A percentile compares a stretch with the other conserved stretches of the same genome.
Evolutionary conservation across 2,113 vertebrate genomes (phyloP).

Genomic region (Podarcis raffonei): DNA sequence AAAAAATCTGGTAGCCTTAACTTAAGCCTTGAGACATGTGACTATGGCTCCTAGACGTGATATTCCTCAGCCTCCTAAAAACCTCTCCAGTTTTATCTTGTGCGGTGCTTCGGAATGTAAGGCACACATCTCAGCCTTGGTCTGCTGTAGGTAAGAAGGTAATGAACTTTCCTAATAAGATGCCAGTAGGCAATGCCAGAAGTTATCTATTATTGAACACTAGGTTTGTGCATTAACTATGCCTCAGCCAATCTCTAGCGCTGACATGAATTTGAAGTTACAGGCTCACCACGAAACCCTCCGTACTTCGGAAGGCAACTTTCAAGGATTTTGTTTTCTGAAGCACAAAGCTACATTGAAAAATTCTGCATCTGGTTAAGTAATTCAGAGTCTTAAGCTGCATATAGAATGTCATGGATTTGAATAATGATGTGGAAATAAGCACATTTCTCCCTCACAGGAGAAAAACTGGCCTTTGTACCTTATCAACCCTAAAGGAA

Average conservation of each 20-base stretch:
- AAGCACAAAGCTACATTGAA: slow-evolving; percentile 47
- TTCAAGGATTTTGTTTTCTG: slow-evolving; percentile 25
- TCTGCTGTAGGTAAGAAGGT: not conserved
- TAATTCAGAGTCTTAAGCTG: slow-evolving; percentile 34
- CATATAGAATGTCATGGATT: slow-evolving; percentile 28
- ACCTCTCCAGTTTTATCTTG: not conserved
- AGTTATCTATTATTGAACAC: slow-evolving; percentile 45
- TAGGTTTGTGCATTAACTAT: slow-evolving; percentile 31
- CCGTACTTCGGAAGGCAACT: slow-evolving; percentile 49
- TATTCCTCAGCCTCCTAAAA: not conserved
- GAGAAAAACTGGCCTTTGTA: slow-evolving; percentile 1
- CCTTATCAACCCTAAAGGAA: not conserved
- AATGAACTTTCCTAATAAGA: not conserved
- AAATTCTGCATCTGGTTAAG: slow-evolving; percentile 37
- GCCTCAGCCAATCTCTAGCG: slow-evolving; percentile 45
- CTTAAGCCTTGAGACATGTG: not conserved
- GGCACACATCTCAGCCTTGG: not conserved
- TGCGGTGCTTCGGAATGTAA: not conserved
- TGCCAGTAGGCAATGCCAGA: not conserved
- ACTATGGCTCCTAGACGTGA: not conserved
- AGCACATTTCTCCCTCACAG: not conserved
- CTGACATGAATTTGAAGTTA: slow-evolving; percentile 40
- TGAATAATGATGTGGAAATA: slow-evolving; percentile 30
- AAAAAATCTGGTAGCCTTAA: no score
- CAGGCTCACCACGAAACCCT: slow-evolving; percentile 29